A percentile compares a stretch with the other conserved stretches of the same genome.
These are phyloP conservation scores for Silurus lanzhouensis DNA, from an alignment of 2,797 vertebrate genomes.

Conservation along the genomic window DNA sequence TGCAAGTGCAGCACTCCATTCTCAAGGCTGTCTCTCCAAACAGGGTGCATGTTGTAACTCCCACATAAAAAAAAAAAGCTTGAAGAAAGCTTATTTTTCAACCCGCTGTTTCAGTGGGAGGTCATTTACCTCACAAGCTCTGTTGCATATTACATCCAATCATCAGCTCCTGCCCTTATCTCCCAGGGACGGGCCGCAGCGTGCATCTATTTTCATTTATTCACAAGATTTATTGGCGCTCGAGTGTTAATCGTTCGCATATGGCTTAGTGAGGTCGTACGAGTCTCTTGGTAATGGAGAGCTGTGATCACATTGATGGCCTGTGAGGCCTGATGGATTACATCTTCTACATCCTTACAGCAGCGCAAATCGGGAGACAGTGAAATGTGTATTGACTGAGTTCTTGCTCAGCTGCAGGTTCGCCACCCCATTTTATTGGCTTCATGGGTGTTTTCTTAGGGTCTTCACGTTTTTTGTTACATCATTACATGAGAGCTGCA, in stretches of 20 bases:
- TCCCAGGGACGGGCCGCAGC: slow-evolving; percentile 18
- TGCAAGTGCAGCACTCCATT: not conserved
- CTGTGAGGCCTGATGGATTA: slow-evolving; percentile 49
- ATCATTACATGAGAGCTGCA: no score
- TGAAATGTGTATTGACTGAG: slow-evolving; percentile 9
- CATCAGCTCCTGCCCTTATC: slow-evolving; percentile 32
- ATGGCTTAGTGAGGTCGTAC: slow-evolving; percentile 42
- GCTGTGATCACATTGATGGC: slow-evolving; percentile 42
- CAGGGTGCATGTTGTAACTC: not conserved
- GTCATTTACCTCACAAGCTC: slow-evolving; percentile 33
- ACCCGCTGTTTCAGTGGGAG: slow-evolving; percentile 19
- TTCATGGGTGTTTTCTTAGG: not conserved
- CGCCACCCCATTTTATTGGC: slow-evolving; percentile 1
- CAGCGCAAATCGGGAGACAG: slow-evolving; percentile 33
- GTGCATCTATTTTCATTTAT: slow-evolving; percentile 48
- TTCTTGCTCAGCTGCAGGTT: not conserved
- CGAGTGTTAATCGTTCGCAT: slow-evolving; percentile 51
- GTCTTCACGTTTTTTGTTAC: no score
- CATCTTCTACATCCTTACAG: slow-evolving; percentile 7
- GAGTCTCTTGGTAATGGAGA: slow-evolving; percentile 48
- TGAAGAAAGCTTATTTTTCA: slow-evolving; percentile 24
- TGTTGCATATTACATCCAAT: slow-evolving; percentile 42
- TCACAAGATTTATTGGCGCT: slow-evolving; percentile 53
- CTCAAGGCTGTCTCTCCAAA: not conserved
- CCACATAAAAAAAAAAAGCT: not conserved